A percentile compares a stretch with the other conserved stretches of the same genome.
These are phyloP conservation scores for Fulica atra DNA, from an alignment of 2,113 vertebrate genomes.

Conservation along the genomic window DNA sequence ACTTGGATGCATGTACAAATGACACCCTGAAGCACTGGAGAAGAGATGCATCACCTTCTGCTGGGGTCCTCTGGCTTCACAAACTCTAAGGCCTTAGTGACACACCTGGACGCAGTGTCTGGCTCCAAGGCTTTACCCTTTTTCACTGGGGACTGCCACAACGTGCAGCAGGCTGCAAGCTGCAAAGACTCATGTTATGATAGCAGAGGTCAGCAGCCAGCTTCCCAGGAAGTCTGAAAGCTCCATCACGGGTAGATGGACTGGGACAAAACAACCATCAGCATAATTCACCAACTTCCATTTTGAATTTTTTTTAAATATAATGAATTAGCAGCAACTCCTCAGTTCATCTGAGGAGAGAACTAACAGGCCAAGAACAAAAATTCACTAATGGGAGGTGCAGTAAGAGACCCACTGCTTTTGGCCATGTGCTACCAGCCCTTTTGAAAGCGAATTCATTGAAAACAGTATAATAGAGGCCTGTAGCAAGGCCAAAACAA, in stretches of 20 bases:
- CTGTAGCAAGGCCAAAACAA: constrained; percentile 17
- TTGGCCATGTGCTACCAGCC: background rate
- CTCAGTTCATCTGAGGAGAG: background rate
- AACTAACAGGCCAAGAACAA: background rate
- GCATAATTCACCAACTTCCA: background rate
- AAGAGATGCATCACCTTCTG: background rate
- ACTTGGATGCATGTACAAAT: background rate
- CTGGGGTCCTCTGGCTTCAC: background rate
- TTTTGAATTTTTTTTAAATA: background rate
- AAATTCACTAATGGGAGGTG: constrained; percentile 28
- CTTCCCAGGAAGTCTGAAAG: background rate
- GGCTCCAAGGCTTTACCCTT: background rate
- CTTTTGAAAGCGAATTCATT: constrained; percentile 28
- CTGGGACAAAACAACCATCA: background rate
- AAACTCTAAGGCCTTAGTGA: background rate
- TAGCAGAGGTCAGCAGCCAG: background rate
- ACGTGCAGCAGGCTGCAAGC: background rate
- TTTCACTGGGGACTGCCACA: background rate
- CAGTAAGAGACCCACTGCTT: background rate
- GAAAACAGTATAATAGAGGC: constrained; percentile 30
- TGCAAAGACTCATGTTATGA: background rate
- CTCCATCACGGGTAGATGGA: background rate
- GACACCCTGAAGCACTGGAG: rapidly evolving
- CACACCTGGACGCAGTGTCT: background rate
- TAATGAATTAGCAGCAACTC: background rate